A percentile compares a stretch with the other conserved stretches of the same genome.
phyloP scores from a whole-genome alignment of 2,113 vertebrate species.

The Mus spicilegus region DNA sequence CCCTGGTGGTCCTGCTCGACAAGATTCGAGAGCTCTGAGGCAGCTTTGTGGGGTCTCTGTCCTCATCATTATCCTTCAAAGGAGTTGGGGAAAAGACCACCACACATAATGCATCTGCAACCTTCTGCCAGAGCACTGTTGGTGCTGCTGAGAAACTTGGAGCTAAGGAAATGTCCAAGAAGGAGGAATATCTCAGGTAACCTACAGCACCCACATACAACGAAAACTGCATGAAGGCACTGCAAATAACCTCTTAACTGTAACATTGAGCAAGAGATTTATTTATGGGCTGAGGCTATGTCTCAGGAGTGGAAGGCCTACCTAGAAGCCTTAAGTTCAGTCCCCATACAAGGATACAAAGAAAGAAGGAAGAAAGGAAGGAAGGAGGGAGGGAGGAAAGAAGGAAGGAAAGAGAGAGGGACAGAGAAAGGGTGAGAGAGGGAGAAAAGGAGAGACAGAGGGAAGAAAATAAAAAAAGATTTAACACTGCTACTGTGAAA shows the following conservation, averaged over 20 bases:
- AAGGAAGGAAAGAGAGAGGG: too few relatives aligned
- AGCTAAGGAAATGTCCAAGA: not conserved
- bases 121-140: not conserved
- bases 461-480: not conserved
- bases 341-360: not conserved
- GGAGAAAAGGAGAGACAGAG: not conserved
- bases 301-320: not conserved
- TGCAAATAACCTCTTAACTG: not conserved
- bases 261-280: not conserved
- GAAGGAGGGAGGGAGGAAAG: not conserved
- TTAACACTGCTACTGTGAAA: too few relatives aligned
- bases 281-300: not conserved
- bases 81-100: not conserved
- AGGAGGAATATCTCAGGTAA: not conserved
- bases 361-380: too few relatives aligned
- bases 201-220: too few relatives aligned
- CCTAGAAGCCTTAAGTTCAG: not conserved
- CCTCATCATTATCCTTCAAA: not conserved
- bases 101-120: rapidly evolving
- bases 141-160: not conserved
- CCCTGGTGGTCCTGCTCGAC: not conserved
- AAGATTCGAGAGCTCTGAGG: not conserved
- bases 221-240: not conserved
- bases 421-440: too few relatives aligned
- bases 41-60: too few relatives aligned